Conservation (phyloP, 2,888 invertebrate species). For the Pheosia tremula region DNA sequence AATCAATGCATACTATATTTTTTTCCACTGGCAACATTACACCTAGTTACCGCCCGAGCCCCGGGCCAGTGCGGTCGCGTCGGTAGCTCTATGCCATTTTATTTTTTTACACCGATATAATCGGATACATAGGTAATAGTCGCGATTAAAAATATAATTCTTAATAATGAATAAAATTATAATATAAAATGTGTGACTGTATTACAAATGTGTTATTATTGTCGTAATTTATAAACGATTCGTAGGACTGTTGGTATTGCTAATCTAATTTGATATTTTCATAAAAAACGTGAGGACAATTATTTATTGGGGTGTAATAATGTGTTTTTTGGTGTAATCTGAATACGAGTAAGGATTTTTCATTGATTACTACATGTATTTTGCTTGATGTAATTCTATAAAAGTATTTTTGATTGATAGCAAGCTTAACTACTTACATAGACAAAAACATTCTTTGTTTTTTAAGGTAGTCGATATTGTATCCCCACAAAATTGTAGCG, state of each 20-base stretch:
- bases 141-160: slow-evolving; percentile 27
- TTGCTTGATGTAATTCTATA: background rate
- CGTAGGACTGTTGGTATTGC: background rate
- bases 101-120: slow-evolving; percentile 22
- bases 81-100: background rate
- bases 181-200: background rate
- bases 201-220: background rate
- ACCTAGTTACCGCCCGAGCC: slow-evolving; percentile 69
- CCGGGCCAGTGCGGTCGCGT: slow-evolving; percentile 51
- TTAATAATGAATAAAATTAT: slow-evolving; percentile 41
- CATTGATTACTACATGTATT: background rate
- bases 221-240: background rate
- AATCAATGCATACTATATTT: slow-evolving; percentile 5
- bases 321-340: background rate
- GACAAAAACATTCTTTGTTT: too few species aligned
- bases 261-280: slow-evolving; percentile 1
- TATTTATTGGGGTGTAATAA: background rate
- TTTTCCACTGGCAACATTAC: slow-evolving; percentile 21
- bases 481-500: too few species aligned
- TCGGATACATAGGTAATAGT: slow-evolving; percentile 19
- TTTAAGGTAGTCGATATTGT: too few species aligned
- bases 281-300: background rate
- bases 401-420: background rate
- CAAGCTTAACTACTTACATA: too few species aligned
- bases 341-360: background rate